Conservation (phyloP, 2,797 vertebrate genomes). For the Chiloscyllium punctatum region DNA sequence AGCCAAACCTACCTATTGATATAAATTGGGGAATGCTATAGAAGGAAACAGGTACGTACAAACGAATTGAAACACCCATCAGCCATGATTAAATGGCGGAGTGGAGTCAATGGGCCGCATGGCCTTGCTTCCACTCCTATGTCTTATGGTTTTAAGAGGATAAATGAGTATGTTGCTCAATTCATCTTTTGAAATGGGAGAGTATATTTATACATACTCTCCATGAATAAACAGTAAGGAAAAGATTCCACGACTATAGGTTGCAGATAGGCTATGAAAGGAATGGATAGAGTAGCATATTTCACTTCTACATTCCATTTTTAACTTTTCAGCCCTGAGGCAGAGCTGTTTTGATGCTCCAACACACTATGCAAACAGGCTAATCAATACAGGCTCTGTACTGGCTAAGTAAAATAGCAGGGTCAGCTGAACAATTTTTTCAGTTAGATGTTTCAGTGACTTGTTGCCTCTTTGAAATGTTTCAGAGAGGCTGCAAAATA, state of each 20-base stretch:
- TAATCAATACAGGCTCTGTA: neutral
- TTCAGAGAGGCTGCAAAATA: neutral
- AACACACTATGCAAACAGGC: neutral
- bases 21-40: neutral
- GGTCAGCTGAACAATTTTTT: neutral
- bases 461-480: neutral
- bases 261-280: neutral
- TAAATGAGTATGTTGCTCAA: neutral
- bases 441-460: neutral
- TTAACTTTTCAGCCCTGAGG: neutral
- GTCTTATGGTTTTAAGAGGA: neutral
- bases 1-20: neutral
- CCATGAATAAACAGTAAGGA: neutral
- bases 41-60: neutral
- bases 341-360: neutral
- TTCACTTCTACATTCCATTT: neutral
- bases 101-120: no score
- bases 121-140: no score
- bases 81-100: no score
- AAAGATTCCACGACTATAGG: neutral
- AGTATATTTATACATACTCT: neutral
- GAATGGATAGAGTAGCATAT: neutral
- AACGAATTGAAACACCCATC: no score
- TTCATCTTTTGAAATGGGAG: neutral
- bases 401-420: neutral